Conservation (phyloP, 1,140 invertebrate genomes). For the Zaprionus capensis region DNA sequence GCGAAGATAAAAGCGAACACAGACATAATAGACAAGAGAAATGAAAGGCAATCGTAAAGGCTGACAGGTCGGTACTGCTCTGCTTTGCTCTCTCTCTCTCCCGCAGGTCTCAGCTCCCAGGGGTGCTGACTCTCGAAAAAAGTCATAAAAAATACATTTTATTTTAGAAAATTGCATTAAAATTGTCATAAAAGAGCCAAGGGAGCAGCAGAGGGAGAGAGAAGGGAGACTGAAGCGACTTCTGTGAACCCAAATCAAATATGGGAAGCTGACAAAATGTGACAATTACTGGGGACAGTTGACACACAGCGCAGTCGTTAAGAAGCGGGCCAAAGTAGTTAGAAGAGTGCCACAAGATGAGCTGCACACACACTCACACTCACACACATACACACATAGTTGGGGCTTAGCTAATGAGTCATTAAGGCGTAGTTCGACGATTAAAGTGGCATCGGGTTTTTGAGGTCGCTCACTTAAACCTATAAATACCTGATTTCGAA, state of each 20-base stretch:
- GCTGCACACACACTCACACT: slow-evolving; percentile 6
- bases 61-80: slow-evolving; percentile 15
- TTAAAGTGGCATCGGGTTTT: neutral
- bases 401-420: slow-evolving; percentile 29
- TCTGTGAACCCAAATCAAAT: slow-evolving; percentile 66
- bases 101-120: slow-evolving; percentile 38
- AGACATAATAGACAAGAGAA: slow-evolving; percentile 50
- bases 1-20: slow-evolving; percentile 55
- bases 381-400: slow-evolving; percentile 4
- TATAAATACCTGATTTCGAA: slow-evolving; percentile 62
- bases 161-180: slow-evolving; percentile 82
- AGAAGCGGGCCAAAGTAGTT: slow-evolving; percentile 42
- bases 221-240: slow-evolving; percentile 1
- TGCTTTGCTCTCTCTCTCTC: slow-evolving; percentile 5
- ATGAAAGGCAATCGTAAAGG: slow-evolving; percentile 53
- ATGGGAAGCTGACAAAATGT: slow-evolving; percentile 74
- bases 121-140: slow-evolving; percentile 45
- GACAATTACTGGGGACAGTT: slow-evolving; percentile 70
- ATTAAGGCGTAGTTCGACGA: slow-evolving; percentile 53
- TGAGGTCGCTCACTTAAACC: slow-evolving; percentile 22
- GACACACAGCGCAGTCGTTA: slow-evolving; percentile 54
- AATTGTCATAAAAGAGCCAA: slow-evolving; percentile 68
- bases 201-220: slow-evolving; percentile 5
- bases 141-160: slow-evolving; percentile 76
- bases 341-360: neutral